Evolutionary conservation across 2,888 invertebrate species (phyloP).

Genomic region (Brachynemurus nebulosus): DNA sequence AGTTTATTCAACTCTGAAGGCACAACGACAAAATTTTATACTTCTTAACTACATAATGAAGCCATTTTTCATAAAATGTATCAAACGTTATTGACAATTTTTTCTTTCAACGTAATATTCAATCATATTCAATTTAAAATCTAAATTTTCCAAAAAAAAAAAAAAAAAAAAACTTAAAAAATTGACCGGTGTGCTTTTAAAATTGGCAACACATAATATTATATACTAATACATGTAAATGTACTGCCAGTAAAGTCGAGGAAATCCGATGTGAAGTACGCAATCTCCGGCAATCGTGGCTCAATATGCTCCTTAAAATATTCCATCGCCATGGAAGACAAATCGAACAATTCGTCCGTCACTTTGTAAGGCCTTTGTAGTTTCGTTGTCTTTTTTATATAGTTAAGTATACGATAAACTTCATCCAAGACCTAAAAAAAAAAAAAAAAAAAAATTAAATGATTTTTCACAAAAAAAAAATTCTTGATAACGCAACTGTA

Average conservation of each 20-base stretch:
- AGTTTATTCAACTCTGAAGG: no score
- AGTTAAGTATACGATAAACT: conserved; percentile 71
- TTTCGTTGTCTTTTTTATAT: conserved; percentile 69
- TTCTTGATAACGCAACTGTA: no score
- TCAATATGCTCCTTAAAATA: conserved; percentile 92
- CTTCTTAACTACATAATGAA: no score
- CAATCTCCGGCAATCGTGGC: conserved; percentile 75
- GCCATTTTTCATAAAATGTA: no score
- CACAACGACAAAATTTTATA: no score
- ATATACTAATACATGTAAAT: conserved; percentile 43
- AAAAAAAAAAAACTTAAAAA: neutral
- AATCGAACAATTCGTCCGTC: conserved; percentile 85
- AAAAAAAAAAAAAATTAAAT: conserved; percentile 1
- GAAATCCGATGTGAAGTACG: conserved; percentile 75
- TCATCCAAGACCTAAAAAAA: conserved; percentile 72
- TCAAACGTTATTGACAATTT: no score
- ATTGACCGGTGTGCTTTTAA: neutral
- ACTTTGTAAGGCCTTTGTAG: conserved; percentile 81
- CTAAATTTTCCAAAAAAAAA: neutral
- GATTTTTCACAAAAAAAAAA: no score
- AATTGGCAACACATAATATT: neutral
- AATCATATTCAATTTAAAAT: neutral
- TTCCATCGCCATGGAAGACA: conserved; percentile 96
- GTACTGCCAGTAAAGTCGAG: conserved; percentile 58
- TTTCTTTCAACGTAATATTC: no score